phyloP scores from a whole-genome alignment of 1,140 invertebrate species.

The Bombus cullumanus region DNA sequence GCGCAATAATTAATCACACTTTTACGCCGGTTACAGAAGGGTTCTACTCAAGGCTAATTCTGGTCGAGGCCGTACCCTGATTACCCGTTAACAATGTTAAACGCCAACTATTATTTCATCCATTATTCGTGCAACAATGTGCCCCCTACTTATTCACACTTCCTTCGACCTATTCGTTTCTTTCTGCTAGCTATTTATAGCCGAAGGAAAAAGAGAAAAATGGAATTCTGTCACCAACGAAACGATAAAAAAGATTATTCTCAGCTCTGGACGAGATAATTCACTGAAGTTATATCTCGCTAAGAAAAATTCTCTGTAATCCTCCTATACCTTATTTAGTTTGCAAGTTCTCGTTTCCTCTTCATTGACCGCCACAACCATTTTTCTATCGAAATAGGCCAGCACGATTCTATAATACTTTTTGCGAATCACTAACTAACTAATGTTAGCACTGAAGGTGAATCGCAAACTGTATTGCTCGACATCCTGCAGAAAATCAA shows the following conservation, averaged over 20 bases:
- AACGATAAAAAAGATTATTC: background rate
- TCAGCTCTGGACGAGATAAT: background rate
- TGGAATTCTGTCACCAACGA: background rate
- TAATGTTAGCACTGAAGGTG: background rate
- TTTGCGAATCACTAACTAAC: background rate
- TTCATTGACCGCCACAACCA: background rate
- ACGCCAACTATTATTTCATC: conserved; percentile 65
- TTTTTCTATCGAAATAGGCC: background rate
- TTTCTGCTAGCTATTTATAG: background rate
- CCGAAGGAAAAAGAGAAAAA: background rate
- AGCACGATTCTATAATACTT: background rate
- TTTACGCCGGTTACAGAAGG: conserved; percentile 50
- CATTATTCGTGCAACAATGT: conserved; percentile 66
- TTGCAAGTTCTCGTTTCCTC: background rate
- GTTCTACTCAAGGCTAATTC: conserved; percentile 67
- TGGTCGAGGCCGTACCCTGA: conserved; percentile 58
- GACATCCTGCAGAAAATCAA: conserved; percentile 54
- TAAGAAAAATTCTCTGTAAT: background rate
- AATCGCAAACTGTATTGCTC: conserved; percentile 29
- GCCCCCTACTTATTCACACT: conserved; percentile 28
- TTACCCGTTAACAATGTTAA: conserved; percentile 67
- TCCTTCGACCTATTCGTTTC: conserved; percentile 31
- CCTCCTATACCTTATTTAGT: background rate
- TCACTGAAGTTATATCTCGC: background rate
- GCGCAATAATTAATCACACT: conserved; percentile 69